Base-by-base conservation (phyloP, 2,888 invertebrate species). In the Apodemia hepburni region DNA sequence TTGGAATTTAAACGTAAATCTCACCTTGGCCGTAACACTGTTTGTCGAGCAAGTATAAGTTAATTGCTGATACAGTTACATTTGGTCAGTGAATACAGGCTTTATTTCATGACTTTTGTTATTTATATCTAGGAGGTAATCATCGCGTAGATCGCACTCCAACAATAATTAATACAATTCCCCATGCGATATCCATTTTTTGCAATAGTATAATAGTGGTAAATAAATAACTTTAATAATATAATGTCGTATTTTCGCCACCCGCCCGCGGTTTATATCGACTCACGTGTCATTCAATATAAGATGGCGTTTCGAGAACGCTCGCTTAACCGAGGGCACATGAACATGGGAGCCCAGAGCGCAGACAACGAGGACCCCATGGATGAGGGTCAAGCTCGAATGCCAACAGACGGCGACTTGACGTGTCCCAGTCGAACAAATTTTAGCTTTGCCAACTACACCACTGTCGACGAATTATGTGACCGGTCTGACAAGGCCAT, bases 391-490 rank as follows among this genome's bases (percentile, higher is more conserved):
- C 22, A 51, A 51, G 51, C 51, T 51, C 22, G 33, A 58, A 15
- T 17, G 38, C 17, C 35, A 38, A 58, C 58, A 33, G 27, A 58
- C 58, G 58, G 58, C 33, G 58, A 58, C n/a, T 33, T 58, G 58
- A 58, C 58, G 29, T 58, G 58, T 58, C n/a, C 58, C 33, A 58
- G 33, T 58, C 58, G 33, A 58, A 58, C 58, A 35, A 58, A 58
- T 58, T 58, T 58, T 58, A 58, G 58, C 33, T 58, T 58, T 58
- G 58, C 58, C 29, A 58, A 58, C n/a, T 58, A 22, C 22, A 22
- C 22, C 22, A 22, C 22, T 22, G 22, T 22, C 22, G 22, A 22
- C 22, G 22, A 22, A 22, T 22, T 22, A 2, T 22, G 22, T 22
- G 22, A 22, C 22, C 22, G 22, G 22, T 22, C 22, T 22, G 22